Conservation (phyloP, 2,113 vertebrate species). For the Vimba vimba region DNA sequence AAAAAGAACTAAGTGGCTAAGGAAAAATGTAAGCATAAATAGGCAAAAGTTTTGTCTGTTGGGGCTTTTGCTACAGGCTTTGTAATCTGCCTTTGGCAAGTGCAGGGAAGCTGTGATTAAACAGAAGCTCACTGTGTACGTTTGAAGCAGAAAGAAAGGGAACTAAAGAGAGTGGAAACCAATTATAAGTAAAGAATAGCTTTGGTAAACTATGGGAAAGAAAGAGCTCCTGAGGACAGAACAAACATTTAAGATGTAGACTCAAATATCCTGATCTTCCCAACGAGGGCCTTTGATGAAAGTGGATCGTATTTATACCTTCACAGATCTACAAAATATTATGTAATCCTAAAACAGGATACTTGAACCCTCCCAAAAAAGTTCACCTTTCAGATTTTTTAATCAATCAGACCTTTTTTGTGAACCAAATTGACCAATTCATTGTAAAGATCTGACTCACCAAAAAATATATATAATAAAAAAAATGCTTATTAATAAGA, state of each 20-base stretch:
- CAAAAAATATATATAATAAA: not conserved
- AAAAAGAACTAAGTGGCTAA: not conserved
- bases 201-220: not conserved
- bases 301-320: not conserved
- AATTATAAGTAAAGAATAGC: constrained; percentile 33
- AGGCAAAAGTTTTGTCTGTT: constrained; percentile 23
- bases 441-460: not conserved
- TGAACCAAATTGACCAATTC: not conserved
- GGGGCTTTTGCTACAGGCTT: constrained; percentile 33
- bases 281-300: not conserved
- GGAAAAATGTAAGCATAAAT: not conserved
- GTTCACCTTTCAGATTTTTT: not conserved
- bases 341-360: not conserved
- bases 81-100: constrained; percentile 28
- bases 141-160: not conserved
- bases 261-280: not conserved
- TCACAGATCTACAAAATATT: not conserved
- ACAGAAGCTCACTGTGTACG: constrained; percentile 2
- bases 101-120: constrained; percentile 8
- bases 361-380: not conserved
- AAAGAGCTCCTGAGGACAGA: not conserved
- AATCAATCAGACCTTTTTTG: not conserved
- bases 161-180: not conserved
- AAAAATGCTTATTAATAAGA: not conserved
- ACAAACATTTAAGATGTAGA: constrained; percentile 1